Base-by-base conservation (phyloP, 2,888 invertebrate species). In the Drosophila picticornis region DNA sequence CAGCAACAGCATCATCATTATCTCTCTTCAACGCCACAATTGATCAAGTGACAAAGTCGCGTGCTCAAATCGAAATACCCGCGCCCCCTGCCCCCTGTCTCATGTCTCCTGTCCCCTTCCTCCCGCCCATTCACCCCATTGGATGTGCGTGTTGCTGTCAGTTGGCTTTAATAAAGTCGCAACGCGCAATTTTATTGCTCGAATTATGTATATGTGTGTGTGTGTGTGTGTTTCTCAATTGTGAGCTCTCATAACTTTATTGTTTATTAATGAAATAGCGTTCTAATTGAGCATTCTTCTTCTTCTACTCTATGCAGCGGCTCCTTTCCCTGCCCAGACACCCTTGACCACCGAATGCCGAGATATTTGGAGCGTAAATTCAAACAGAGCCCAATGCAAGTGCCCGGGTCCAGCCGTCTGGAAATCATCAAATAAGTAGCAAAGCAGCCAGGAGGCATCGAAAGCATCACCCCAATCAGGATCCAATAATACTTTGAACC, bases 131-230 rank as follows among this genome's bases (percentile, higher is more conserved):
- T 10, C 11, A 32, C 31, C 43, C 29, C 1, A 4, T 7, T 0
- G 22, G 46, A 53, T 65, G 80, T 78, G 78, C 78, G 78, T 78
- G 78, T 51, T 67, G 65, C 56, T 75, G 62, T 55, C 88, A 80
- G 72, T 85, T 90, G 88, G 81, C 90, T 90, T 90, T 85, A 91
- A 91, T 91, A 90, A 77, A 91, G 75, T 84, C 77, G 84, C 81
- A 74, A 59, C 81, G 67, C 64, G 77, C 75, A 67, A 73, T 78
- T 88, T 81, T 79, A 88, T 90, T 84, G 86, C 75, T 77, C 62
- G 56, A 65, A 38, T 63, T 71, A 52, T 75, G 63, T 68, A 52
- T 66, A 38, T 48, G 64, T 72, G 40, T 70, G 55, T 81, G 50
- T 81, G 50, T 70, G 67, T 67, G 62, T 72, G 32, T 38, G 63